phyloP scores from a whole-genome alignment of 2,888 invertebrate species.

The Gymnocheta viridis region DNA sequence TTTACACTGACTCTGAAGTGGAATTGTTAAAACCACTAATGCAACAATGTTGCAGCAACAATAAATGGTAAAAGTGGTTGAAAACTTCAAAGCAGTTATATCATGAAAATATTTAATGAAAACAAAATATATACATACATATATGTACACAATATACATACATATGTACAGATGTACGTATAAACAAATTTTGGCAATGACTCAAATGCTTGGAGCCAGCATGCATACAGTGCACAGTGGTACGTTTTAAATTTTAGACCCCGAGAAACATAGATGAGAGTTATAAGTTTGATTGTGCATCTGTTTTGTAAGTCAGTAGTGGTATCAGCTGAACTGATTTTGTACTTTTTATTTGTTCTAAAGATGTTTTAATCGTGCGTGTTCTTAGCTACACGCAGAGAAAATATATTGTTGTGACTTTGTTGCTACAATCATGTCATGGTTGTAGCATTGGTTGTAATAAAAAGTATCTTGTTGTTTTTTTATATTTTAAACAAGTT shows the following conservation, averaged over 20 bases:
- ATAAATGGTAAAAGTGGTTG: constrained; percentile 22
- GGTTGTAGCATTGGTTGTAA: no score
- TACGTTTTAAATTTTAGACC: no score
- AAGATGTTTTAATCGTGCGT: no score
- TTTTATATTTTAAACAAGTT: no score
- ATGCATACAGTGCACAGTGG: background rate
- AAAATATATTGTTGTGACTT: no score
- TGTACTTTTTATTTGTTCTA: no score
- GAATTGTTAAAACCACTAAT: constrained; percentile 44
- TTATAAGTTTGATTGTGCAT: background rate
- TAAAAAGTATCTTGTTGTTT: no score
- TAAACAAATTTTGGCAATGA: background rate
- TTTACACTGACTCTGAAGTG: constrained; percentile 34
- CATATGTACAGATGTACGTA: background rate
- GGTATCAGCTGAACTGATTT: no score
- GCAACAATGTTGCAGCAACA: constrained; percentile 53
- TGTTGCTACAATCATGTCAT: no score
- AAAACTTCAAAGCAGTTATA: background rate
- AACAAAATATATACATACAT: background rate
- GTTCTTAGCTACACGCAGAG: no score
- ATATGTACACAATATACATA: background rate
- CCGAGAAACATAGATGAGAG: no score
- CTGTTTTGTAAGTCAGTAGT: no score
- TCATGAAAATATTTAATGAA: background rate
- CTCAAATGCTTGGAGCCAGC: background rate